These are phyloP conservation scores for Nesidiocoris tenuis DNA, from an alignment of 2,888 invertebrate species.

Conservation along the genomic window DNA sequence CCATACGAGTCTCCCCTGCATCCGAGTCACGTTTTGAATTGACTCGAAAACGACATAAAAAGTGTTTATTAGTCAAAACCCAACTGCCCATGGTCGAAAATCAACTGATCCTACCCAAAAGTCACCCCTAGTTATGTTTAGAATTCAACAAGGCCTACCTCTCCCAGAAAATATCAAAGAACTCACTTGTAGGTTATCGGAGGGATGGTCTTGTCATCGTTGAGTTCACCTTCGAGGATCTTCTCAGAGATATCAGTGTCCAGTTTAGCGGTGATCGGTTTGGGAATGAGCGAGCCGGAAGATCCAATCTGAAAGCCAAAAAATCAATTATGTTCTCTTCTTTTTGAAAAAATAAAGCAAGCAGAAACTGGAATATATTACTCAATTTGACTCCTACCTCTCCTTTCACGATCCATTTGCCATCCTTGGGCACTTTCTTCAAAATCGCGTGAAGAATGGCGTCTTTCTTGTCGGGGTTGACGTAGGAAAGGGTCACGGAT, in stretches of 20 bases:
- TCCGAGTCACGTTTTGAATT: too few relatives aligned
- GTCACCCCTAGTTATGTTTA: too few relatives aligned
- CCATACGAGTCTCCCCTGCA: too few relatives aligned
- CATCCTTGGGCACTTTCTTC: slow-evolving; percentile 46
- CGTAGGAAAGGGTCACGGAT: slow-evolving; percentile 55
- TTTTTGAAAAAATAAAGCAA: not conserved
- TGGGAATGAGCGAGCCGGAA: slow-evolving; percentile 46
- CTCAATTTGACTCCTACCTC: slow-evolving; percentile 45
- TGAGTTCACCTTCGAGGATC: slow-evolving; percentile 50
- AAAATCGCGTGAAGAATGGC: slow-evolving; percentile 49
- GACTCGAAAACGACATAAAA: too few relatives aligned
- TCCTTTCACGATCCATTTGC: slow-evolving; percentile 45
- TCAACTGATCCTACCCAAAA: too few relatives aligned
- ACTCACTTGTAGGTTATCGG: slow-evolving; percentile 44
- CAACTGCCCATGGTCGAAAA: too few relatives aligned
- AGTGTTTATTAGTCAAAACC: too few relatives aligned
- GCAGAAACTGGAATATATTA: too few relatives aligned
- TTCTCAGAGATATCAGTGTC: slow-evolving; percentile 49
- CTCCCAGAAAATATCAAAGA: too few relatives aligned
- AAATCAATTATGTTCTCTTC: not conserved
- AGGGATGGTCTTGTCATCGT: slow-evolving; percentile 54
- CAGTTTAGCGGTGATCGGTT: slow-evolving; percentile 46
- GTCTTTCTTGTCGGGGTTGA: slow-evolving; percentile 53
- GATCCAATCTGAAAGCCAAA: slow-evolving; percentile 44
- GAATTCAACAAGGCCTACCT: too few relatives aligned